phyloP scores from a whole-genome alignment of 2,113 vertebrate genomes.

The Taurulus bubalis region DNA sequence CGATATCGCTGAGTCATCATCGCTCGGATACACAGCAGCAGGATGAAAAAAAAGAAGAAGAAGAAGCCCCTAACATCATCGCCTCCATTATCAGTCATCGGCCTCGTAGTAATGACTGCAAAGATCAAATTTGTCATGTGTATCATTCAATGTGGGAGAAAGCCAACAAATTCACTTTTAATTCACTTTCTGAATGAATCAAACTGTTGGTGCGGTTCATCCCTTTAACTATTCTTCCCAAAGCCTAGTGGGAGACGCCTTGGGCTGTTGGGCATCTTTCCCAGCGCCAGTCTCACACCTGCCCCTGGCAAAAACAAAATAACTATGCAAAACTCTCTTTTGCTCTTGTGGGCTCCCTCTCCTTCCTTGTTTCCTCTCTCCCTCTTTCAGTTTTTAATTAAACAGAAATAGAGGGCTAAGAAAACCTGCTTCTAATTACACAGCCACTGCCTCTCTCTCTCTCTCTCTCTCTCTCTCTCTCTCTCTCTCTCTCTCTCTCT shows the following conservation, averaged over 20 bases:
- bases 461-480: conserved; percentile 19
- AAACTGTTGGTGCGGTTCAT: conserved; percentile 56
- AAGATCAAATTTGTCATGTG: conserved; percentile 6
- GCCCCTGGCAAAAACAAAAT: conserved; percentile 76
- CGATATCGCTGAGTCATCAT: conserved; percentile 80
- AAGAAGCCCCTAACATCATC: conserved; percentile 33
- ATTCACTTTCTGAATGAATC: conserved; percentile 51
- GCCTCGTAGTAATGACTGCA: conserved; percentile 27
- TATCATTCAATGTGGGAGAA: conserved; percentile 9
- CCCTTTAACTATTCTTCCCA: conserved; percentile 58
- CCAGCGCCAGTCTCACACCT: conserved; percentile 71
- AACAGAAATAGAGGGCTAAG: conserved; percentile 77
- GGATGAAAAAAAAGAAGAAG: conserved; percentile 24
- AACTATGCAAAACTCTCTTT: conserved; percentile 74
- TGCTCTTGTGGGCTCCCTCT: conserved; percentile 50
- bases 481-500: conserved; percentile 36
- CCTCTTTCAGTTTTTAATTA: conserved; percentile 81
- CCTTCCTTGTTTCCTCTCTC: conserved; percentile 65
- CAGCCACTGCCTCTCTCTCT: conserved; percentile 63
- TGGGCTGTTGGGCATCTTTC: conserved; percentile 70
- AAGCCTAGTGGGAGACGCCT: conserved; percentile 66
- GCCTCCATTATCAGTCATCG: conserved; percentile 46
- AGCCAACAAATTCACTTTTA: conserved; percentile 27
- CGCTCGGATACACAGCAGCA: conserved; percentile 50
- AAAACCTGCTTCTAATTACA: conserved; percentile 81